These are phyloP conservation scores for Chrosomus eos DNA, from an alignment of 2,797 vertebrate genomes.

Conservation along the genomic window DNA sequence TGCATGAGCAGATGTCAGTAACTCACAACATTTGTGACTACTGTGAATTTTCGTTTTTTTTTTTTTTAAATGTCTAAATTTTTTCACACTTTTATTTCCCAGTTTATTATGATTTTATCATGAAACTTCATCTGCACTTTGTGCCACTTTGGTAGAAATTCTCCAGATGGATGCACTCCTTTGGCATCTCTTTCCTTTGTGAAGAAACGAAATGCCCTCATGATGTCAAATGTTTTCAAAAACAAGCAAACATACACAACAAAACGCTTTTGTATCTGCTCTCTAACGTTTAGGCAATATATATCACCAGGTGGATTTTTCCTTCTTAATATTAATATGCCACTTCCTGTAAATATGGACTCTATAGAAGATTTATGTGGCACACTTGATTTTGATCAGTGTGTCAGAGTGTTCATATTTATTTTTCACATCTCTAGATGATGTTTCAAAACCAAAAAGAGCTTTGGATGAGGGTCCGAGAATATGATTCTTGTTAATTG, in stretches of 20 bases:
- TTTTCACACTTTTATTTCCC: not conserved
- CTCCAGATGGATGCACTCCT: not conserved
- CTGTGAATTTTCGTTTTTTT: conserved; percentile 82
- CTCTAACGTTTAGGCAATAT: conserved; percentile 4
- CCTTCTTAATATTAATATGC: conserved; percentile 58
- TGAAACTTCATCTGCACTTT: conserved; percentile 35
- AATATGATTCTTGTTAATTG: conserved; percentile 58
- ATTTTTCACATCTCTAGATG: conserved; percentile 19
- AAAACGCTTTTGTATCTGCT: conserved; percentile 10
- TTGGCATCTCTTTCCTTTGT: conserved; percentile 32
- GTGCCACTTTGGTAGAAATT: conserved; percentile 11
- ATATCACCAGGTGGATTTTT: conserved; percentile 25
- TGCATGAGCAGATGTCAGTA: conserved; percentile 78
- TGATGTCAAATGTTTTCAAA: conserved; percentile 22
- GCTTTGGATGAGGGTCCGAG: conserved; percentile 55
- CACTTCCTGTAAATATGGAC: conserved; percentile 68
- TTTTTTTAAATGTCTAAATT: conserved; percentile 68
- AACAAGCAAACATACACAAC: not conserved
- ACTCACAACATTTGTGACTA: conserved; percentile 81
- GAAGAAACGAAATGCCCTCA: not conserved
- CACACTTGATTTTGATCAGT: conserved; percentile 59
- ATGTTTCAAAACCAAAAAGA: conserved; percentile 57
- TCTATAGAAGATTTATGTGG: conserved; percentile 47
- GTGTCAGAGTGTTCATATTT: conserved; percentile 26
- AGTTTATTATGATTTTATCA: not conserved